Percentiles rank a stretch among this genome's conserved stretches.
Evolutionary conservation across 92 coral and sea anemone species (phyloP).

Genomic region (Zoanthus sansibaricus): DNA sequence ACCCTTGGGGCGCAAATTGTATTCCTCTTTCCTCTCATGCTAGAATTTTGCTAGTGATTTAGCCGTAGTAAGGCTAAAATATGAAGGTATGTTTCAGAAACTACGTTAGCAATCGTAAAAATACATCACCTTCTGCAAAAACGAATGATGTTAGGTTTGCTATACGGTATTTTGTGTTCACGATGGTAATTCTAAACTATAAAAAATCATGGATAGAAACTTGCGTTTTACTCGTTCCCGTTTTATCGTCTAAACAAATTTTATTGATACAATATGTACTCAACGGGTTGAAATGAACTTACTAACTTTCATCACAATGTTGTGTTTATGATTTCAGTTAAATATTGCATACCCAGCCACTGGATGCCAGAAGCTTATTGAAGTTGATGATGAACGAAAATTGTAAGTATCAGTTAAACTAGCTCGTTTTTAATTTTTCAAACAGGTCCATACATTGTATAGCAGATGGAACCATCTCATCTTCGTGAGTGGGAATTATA

Average conservation of each 20-base stretch:
- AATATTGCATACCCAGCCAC: constrained; percentile 96
- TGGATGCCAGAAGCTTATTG: constrained; percentile 96
- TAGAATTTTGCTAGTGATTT: constrained; percentile 47
- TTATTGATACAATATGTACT: no score
- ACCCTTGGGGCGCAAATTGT: constrained; percentile 58
- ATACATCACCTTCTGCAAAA: background rate
- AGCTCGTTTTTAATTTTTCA: no score
- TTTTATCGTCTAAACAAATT: background rate
- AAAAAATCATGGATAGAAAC: constrained; percentile 18
- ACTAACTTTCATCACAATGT: background rate
- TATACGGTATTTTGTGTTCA: background rate
- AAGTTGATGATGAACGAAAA: constrained; percentile 97
- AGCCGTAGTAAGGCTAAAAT: constrained; percentile 47
- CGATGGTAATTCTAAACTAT: constrained; percentile 21
- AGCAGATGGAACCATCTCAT: no score
- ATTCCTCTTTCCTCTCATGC: constrained; percentile 92
- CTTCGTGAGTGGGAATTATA: no score
- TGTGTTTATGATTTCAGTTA: constrained; percentile 69
- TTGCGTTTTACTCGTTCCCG: background rate
- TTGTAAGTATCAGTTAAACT: constrained; percentile 85
- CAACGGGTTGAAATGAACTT: background rate
- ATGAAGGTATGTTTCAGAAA: constrained; percentile 37
- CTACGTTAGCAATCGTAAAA: constrained; percentile 4
- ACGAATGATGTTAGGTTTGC: background rate
- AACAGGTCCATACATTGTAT: no score